Conservation (phyloP, 2,888 invertebrate genomes). For the Ophion obscuratus region DNA sequence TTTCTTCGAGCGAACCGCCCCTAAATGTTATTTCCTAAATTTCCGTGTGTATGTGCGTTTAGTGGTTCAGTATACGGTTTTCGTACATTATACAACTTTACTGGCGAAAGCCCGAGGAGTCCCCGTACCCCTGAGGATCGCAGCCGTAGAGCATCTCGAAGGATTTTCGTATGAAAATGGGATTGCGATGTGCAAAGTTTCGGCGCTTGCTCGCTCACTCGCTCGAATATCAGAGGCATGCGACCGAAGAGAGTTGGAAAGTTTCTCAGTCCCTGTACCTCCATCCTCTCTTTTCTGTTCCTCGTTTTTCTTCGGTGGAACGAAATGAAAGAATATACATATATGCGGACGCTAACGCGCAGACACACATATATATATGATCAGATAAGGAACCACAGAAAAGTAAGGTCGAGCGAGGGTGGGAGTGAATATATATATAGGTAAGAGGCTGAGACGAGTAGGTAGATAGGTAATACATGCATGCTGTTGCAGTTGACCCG, state of each 20-base stretch:
- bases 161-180: constrained; percentile 67
- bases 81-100: constrained; percentile 60
- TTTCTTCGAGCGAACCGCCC: constrained; percentile 30
- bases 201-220: constrained; percentile 31
- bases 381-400: constrained; percentile 38
- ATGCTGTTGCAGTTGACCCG: constrained; percentile 63
- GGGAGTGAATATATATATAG: background rate
- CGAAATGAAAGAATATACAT: constrained; percentile 34
- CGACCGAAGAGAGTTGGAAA: constrained; percentile 64
- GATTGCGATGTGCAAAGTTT: constrained; percentile 66
- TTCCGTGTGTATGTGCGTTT: constrained; percentile 7
- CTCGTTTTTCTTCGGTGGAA: constrained; percentile 25
- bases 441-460: constrained; percentile 18
- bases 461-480: constrained; percentile 49
- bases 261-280: constrained; percentile 51
- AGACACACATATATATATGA: constrained; percentile 4
- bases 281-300: constrained; percentile 37
- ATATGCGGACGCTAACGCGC: background rate
- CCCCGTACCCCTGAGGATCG: constrained; percentile 6
- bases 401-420: background rate
- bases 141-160: constrained; percentile 60
- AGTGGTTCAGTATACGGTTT: constrained; percentile 32
- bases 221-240: constrained; percentile 47
- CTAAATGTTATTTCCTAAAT: constrained; percentile 55
- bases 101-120: constrained; percentile 41